A percentile compares a stretch with the other conserved stretches of the same genome.
Evolutionary conservation across 2,888 invertebrate species (phyloP).

Genomic region (Nemotelus nigrinus): DNA sequence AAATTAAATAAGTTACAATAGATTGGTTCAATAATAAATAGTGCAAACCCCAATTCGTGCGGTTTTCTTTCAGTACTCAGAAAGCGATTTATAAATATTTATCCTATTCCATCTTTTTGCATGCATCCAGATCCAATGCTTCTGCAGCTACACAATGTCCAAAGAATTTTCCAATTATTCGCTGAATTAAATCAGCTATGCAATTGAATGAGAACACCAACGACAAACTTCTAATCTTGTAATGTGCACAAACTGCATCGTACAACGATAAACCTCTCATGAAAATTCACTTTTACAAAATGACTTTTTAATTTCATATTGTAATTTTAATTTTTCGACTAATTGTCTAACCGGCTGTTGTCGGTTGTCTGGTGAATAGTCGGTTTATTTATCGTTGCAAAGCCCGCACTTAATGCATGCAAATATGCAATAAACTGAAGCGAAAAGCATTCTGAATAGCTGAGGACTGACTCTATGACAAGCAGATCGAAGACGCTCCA

Average conservation of each 20-base stretch:
- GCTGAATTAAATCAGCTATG: slow-evolving; percentile 14
- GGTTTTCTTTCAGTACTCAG: no score
- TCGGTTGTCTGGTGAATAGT: neutral
- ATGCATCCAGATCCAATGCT: no score
- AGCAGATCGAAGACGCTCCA: slow-evolving; percentile 4
- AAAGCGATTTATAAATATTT: no score
- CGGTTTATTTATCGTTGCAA: neutral
- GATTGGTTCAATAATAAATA: no score
- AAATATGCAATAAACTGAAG: slow-evolving; percentile 40
- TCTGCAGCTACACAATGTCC: neutral
- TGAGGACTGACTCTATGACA: neutral
- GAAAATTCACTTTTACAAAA: slow-evolving; percentile 22
- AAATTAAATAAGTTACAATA: no score
- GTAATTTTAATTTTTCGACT: slow-evolving; percentile 39
- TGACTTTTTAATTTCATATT: slow-evolving; percentile 40
- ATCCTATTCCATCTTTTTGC: no score
- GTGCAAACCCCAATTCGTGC: no score
- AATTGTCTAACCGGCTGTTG: slow-evolving; percentile 29
- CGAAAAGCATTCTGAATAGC: slow-evolving; percentile 4
- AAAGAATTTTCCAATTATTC: slow-evolving; percentile 22
- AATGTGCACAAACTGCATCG: neutral
- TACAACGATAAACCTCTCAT: neutral
- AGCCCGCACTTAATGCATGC: slow-evolving; percentile 25
- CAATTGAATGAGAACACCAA: slow-evolving; percentile 3
- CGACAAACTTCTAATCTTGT: slow-evolving; percentile 13